A percentile compares a stretch with the other conserved stretches of the same genome.
Conservation (phyloP, 2,888 invertebrate species). For the Atethmia centrago region DNA sequence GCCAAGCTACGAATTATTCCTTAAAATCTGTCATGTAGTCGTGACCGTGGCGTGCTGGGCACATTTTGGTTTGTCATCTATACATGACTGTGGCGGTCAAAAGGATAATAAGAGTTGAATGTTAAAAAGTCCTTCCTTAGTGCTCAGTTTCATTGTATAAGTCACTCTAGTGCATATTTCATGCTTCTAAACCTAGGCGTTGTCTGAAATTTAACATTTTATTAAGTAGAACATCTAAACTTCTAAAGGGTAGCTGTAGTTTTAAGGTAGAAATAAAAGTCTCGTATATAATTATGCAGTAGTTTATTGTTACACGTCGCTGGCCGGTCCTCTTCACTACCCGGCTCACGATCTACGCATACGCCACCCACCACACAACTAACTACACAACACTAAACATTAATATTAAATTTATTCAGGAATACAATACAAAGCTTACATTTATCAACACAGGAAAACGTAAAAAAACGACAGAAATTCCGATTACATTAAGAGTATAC, state of each 20-base stretch:
- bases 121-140: too few relatives aligned
- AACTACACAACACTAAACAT: slow-evolving; percentile 34
- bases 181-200: too few relatives aligned
- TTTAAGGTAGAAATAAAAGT: slow-evolving; percentile 64
- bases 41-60: too few relatives aligned
- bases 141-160: too few relatives aligned
- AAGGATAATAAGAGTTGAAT: too few relatives aligned
- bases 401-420: slow-evolving; percentile 17
- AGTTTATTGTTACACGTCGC: slow-evolving; percentile 88
- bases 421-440: slow-evolving; percentile 15
- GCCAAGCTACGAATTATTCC: too few relatives aligned
- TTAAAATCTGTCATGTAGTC: too few relatives aligned
- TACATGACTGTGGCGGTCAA: too few relatives aligned
- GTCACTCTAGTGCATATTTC: too few relatives aligned
- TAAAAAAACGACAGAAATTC: slow-evolving; percentile 32
- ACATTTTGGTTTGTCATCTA: too few relatives aligned
- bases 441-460: slow-evolving; percentile 31
- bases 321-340: slow-evolving; percentile 75
- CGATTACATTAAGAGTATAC: neutral
- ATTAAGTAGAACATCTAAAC: too few relatives aligned
- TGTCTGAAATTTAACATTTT: too few relatives aligned
- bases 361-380: slow-evolving; percentile 67
- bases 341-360: slow-evolving; percentile 73
- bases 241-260: neutral
- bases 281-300: slow-evolving; percentile 84